Conservation (phyloP, 2,113 vertebrate species). For the Burhinus bistriatus region DNA sequence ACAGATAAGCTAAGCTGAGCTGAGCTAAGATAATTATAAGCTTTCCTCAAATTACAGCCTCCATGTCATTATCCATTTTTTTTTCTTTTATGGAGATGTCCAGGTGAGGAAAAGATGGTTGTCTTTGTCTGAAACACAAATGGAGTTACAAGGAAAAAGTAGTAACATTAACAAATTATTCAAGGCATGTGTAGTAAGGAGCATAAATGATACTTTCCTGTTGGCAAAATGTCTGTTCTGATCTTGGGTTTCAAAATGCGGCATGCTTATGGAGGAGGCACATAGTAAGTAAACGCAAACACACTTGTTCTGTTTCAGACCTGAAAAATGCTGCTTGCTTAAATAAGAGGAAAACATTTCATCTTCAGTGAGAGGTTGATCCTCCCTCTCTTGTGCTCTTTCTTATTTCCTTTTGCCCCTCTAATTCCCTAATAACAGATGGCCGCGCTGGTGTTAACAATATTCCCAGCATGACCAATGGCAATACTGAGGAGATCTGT, state of each 20-base stretch:
- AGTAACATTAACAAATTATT: neutral
- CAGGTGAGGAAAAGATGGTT: neutral
- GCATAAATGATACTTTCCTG: neutral
- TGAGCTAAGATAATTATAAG: neutral
- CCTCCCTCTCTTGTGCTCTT: neutral
- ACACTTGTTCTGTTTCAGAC: neutral
- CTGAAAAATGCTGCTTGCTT: neutral
- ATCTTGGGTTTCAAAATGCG: neutral
- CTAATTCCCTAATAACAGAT: neutral
- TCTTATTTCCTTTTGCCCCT: neutral
- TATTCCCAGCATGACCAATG: neutral
- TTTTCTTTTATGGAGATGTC: neutral
- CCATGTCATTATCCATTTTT: neutral
- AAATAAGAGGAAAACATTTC: neutral
- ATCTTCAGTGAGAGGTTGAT: neutral
- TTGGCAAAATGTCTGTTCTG: neutral
- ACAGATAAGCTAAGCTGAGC: neutral
- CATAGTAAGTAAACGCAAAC: neutral
- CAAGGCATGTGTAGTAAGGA: neutral
- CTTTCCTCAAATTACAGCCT: neutral
- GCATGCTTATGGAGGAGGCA: rapidly evolving
- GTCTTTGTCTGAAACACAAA: neutral
- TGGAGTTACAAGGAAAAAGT: neutral
- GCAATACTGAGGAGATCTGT: slow-evolving; percentile 40
- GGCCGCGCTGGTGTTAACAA: neutral